Base-by-base conservation (phyloP, 1,140 invertebrate species). In the Cheumatopsyche charites region DNA sequence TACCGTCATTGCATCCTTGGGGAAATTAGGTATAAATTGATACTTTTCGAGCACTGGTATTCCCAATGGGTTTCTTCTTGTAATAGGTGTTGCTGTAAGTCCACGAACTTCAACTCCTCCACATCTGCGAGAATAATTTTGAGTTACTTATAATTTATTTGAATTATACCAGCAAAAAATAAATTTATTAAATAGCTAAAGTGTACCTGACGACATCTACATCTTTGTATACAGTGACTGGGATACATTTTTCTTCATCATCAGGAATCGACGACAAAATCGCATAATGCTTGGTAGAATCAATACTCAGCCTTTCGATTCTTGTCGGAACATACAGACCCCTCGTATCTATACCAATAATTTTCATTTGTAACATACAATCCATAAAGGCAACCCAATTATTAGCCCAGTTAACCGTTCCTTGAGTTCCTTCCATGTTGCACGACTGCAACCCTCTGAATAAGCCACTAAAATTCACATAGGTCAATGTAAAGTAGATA, bases 341-440 rank as follows among this genome's bases (percentile, higher is more conserved):
- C 71, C 92, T 82, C 0, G 90, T 90, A 75, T 94, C 91, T n/a
- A 87, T 82, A 25, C 87, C 87, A 0, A 97, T 77, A 55, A 97
- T 90, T 73, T 91, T 88, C 73, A 97, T 88, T 80, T 98, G 96
- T 15, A 98, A 81, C 90, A 98, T 92, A 17, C 91, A 94, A 80
- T 98, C 96, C 86, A 98, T 89, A 80, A 96, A 98, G 0, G 94
- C 88, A 0, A 96, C 89, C 94, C 94, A 98, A 80, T 97, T 96
- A 76, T 91, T 90, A 66, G 80, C 78, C 89, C 91, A 80, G 69
- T 82, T 55, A 72, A 82, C 19, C 73, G 85, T 83, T 74, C 85
- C 77, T 61, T 80, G 72, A 62, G 82, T 77, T 55, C 86, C 78
- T 66, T 84, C 82, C 1, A 81, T 81, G 80, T 88, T 78, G 78